Percentiles rank a stretch among this genome's conserved stretches.
These are phyloP conservation scores for Helicoverpa armigera DNA, from an alignment of 1,140 invertebrate genomes.

Conservation along the genomic window DNA sequence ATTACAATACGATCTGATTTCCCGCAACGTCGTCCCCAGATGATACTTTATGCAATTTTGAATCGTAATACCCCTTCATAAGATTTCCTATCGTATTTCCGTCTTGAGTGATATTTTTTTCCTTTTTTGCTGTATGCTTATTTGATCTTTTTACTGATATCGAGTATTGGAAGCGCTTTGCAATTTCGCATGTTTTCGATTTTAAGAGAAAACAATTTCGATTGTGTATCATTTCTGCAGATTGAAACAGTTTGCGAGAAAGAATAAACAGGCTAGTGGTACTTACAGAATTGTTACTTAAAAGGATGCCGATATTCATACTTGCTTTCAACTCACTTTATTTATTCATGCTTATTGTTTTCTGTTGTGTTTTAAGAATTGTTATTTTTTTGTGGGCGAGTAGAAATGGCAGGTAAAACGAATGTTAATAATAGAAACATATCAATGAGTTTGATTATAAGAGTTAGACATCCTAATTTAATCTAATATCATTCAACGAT, in stretches of 20 bases:
- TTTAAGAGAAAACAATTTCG: conserved; percentile 46
- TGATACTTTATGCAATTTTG: conserved; percentile 38
- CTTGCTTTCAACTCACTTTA: background rate
- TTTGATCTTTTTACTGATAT: conserved; percentile 48
- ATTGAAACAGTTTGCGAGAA: conserved; percentile 10
- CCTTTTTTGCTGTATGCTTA: conserved; percentile 42
- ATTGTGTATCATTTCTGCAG: conserved; percentile 10
- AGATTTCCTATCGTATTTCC: conserved; percentile 48
- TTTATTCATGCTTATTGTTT: background rate
- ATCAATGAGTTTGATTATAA: too few species aligned
- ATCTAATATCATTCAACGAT: too few species aligned
- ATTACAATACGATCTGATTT: conserved; percentile 40
- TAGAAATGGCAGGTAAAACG: too few species aligned
- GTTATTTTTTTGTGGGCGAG: too few species aligned
- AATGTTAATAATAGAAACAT: too few species aligned
- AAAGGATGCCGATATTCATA: background rate
- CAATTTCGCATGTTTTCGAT: conserved; percentile 46
- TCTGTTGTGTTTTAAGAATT: background rate
- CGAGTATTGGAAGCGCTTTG: conserved; percentile 45
- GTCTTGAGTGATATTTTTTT: conserved; percentile 25
- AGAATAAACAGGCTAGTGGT: background rate
- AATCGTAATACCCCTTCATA: conserved; percentile 38
- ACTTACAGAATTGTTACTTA: background rate
- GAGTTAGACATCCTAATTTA: too few species aligned
- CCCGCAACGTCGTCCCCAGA: conserved; percentile 1